Evolutionary conservation across 2,888 invertebrate species (phyloP).

Genomic region (Scrobipalpa costella): DNA sequence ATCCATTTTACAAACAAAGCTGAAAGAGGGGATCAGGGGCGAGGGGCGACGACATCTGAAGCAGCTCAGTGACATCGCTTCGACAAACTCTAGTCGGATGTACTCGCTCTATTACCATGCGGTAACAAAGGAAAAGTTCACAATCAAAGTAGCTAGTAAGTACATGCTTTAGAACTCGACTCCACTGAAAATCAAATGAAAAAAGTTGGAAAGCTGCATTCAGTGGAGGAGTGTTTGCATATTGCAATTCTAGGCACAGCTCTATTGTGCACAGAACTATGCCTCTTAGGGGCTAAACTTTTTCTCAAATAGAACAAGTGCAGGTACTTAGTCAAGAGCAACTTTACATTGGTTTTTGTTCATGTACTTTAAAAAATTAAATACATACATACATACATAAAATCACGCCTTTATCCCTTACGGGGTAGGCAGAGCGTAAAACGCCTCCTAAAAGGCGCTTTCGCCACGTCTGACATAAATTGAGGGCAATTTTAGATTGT

Average conservation of each 20-base stretch:
- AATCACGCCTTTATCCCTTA: no score
- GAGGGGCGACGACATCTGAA: not conserved
- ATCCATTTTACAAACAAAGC: not conserved
- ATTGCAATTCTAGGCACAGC: constrained; percentile 4
- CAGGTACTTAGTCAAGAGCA: not conserved
- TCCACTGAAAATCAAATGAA: constrained; percentile 27
- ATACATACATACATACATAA: no score
- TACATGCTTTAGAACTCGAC: constrained; percentile 14
- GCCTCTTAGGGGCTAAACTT: constrained; percentile 14
- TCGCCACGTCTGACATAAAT: no score
- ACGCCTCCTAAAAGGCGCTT: no score
- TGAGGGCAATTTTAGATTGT: no score
- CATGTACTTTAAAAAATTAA: no score
- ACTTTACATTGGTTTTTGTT: not conserved
- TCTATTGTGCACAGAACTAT: not conserved
- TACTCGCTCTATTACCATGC: not conserved
- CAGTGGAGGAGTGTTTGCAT: constrained; percentile 23
- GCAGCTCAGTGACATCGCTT: not conserved
- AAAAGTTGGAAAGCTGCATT: constrained; percentile 22
- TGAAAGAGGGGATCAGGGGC: not conserved
- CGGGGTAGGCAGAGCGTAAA: no score
- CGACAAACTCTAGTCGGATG: not conserved
- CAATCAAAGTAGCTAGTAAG: constrained; percentile 6
- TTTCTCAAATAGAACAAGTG: constrained; percentile 14
- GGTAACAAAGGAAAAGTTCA: constrained; percentile 22